Percentiles rank a stretch among this genome's conserved stretches.
Conservation (phyloP, 2,888 invertebrate species). For the Philaethria dido region DNA sequence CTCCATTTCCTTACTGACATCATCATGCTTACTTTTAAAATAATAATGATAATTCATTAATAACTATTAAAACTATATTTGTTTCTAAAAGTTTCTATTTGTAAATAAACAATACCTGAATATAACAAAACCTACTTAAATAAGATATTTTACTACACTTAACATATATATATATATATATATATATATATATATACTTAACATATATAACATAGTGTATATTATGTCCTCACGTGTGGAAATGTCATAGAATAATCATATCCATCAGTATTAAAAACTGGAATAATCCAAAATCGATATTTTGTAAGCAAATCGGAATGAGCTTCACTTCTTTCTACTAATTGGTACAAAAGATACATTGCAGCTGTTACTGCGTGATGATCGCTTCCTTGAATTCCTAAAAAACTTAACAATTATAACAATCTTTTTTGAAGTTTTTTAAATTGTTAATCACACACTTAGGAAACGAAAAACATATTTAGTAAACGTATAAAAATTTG, state of each 20-base stretch:
- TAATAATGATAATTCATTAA: too few species aligned
- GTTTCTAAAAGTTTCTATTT: too few species aligned
- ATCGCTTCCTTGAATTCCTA: conserved; percentile 76
- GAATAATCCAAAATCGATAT: conserved; percentile 75
- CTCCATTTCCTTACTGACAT: too few species aligned
- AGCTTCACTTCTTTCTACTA: conserved; percentile 67
- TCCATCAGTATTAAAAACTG: conserved; percentile 78
- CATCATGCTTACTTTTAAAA: too few species aligned
- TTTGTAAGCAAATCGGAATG: conserved; percentile 66
- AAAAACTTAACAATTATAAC: conserved; percentile 32
- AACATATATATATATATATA: background rate
- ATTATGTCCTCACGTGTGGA: conserved; percentile 61
- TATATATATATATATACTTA: too few species aligned
- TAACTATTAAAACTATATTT: too few species aligned
- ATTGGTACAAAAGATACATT: conserved; percentile 71
- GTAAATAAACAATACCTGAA: too few species aligned
- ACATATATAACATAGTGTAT: too few species aligned
- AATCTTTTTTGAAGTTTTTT: too few species aligned
- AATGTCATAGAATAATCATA: conserved; percentile 78
- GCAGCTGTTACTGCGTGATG: conserved; percentile 75
- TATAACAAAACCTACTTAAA: background rate
- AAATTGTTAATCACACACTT: too few species aligned
- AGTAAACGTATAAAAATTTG: too few species aligned
- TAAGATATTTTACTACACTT: background rate
- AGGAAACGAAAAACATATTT: too few species aligned